These are phyloP conservation scores for Latrodectus geometricus DNA, from an alignment of 1,140 invertebrate species.

Conservation along the genomic window DNA sequence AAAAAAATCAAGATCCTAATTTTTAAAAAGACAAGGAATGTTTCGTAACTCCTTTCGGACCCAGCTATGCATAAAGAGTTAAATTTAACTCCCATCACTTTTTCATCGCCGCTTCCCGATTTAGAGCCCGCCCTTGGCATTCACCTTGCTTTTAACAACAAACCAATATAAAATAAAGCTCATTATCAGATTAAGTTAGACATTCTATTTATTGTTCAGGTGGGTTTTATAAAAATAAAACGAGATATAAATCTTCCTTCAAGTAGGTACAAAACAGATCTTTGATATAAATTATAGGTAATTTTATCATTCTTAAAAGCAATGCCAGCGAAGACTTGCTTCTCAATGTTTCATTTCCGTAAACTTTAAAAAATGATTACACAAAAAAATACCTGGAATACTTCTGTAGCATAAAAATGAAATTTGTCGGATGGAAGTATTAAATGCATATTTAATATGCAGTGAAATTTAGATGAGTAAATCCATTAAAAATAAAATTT, in stretches of 20 bases:
- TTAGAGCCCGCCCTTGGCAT: conserved; percentile 51
- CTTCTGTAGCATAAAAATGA: too few species aligned
- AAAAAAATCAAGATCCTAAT: too few species aligned
- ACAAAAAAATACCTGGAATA: too few species aligned
- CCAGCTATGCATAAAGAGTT: background rate
- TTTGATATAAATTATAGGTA: background rate
- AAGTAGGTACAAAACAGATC: conserved; percentile 16
- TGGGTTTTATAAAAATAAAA: background rate
- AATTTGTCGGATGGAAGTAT: too few species aligned
- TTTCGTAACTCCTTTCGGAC: too few species aligned
- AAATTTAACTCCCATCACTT: conserved; percentile 35
- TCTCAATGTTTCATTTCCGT: too few species aligned
- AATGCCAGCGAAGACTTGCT: too few species aligned
- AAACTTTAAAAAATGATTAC: too few species aligned
- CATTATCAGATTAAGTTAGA: conserved; percentile 23
- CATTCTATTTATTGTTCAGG: conserved; percentile 24
- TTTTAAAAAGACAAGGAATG: too few species aligned
- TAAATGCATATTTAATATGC: too few species aligned
- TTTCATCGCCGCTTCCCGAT: conserved; percentile 6
- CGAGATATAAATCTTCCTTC: conserved; percentile 32
- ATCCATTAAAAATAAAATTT: too few species aligned
- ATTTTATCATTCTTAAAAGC: background rate
- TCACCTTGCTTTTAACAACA: conserved; percentile 40
- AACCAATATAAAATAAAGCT: conserved; percentile 15
- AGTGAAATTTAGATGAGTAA: too few species aligned